Base-by-base conservation (phyloP, 2,888 invertebrate species). In the Daptonema setosum region DNA sequence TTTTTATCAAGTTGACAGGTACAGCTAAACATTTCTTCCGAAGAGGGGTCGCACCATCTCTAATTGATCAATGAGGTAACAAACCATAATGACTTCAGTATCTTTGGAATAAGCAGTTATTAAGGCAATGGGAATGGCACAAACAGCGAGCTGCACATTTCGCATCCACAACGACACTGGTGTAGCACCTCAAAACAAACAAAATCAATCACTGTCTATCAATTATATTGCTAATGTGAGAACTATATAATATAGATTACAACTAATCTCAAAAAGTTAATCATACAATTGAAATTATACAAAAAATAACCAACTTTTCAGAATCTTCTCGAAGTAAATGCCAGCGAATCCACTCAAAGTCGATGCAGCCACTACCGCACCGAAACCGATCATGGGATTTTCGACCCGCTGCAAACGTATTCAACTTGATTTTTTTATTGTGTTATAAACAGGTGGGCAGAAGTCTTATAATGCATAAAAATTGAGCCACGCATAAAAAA, bases 271-370 rank as follows among this genome's bases (percentile, higher is more conserved):
- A 8, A 35, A 11, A 35, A 35, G 35, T 35, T 8, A 35, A 35
- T 35, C 35, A 11, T 17, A 11, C 35, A 11, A 35, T 11, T 11
- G 8, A 35, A 8, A 35, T 35, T 8, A 17, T 35, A 17, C 8
- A 35, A 35, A 17, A 35, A 35, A 17, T 1, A 67, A 65, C 14
- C 64, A 60, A 24, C 66, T 17, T 63, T 93, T 93, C 0, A 93
- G 78, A 65, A 93, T 87, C 76, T 90, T 91, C 72, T 93, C 91
- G 72, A 93, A 91, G 71, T 87, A 93, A 59, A 93, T 85, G 29
- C 91, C 91, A 26, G 90, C 90, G 73, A 91, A 90, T 1, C 91
- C 95, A 3, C 90, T 91, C 63, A 93, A 77, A 60, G 86, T 80
- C 67, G 91, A 91, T 0, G 88, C 87, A 5, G 81, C 79, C 26